Evolutionary conservation across 1,140 invertebrate species (phyloP).

Genomic region (Camponotus pennsylvanicus): DNA sequence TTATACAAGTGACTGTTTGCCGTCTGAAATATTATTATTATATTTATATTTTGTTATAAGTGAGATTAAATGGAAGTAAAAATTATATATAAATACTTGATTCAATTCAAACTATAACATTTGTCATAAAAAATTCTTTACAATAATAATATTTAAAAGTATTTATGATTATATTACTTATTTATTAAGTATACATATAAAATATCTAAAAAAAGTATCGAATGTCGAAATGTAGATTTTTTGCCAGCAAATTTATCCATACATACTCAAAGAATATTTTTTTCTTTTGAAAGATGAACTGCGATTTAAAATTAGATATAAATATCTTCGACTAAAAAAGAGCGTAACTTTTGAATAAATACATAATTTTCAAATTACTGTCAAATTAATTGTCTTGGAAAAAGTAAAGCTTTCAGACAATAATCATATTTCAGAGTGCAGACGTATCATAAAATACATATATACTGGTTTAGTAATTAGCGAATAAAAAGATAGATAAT

Average conservation of each 20-base stretch:
- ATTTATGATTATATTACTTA: neutral
- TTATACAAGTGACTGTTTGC: neutral
- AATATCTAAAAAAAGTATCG: neutral
- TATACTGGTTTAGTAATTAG: neutral
- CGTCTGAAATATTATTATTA: neutral
- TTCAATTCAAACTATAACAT: neutral
- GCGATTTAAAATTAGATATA: conserved; percentile 50
- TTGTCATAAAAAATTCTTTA: neutral
- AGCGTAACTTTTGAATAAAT: conserved; percentile 59
- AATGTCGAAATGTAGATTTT: neutral
- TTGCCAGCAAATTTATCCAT: neutral
- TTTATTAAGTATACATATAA: neutral
- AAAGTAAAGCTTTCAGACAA: conserved; percentile 13
- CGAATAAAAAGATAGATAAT: neutral
- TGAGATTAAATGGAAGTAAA: neutral
- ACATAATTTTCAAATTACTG: conserved; percentile 36
- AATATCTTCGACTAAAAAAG: neutral
- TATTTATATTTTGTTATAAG: neutral
- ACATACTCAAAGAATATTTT: neutral
- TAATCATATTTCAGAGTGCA: neutral
- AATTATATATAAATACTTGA: neutral
- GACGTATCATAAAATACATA: neutral
- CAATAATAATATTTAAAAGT: neutral
- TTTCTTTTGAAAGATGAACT: neutral
- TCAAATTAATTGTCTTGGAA: conserved; percentile 11